Percentiles rank a stretch among this genome's conserved stretches.
Evolutionary conservation across 2,113 vertebrate genomes (phyloP).

Genomic region (Petroica traversi): DNA sequence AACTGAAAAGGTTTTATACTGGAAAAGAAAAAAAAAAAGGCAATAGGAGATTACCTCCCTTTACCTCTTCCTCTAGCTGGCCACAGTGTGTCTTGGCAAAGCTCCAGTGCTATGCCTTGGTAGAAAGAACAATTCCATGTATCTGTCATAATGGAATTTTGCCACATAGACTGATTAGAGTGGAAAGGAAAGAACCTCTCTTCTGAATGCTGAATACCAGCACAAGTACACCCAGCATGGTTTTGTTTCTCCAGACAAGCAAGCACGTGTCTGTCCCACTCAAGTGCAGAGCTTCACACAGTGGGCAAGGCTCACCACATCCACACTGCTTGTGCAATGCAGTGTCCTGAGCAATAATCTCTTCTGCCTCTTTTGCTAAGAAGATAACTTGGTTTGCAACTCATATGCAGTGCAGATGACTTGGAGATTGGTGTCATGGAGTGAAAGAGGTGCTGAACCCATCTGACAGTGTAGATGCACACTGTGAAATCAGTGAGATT

Average conservation of each 20-base stretch:
- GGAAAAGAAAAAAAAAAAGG: background rate
- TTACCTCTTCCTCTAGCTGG: background rate
- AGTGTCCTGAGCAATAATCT: background rate
- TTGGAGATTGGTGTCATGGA: background rate
- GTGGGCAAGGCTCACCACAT: too few relatives aligned
- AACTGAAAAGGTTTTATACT: background rate
- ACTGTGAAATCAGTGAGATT: background rate
- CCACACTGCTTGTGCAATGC: background rate
- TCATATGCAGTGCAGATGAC: background rate
- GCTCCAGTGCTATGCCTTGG: background rate
- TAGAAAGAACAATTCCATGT: background rate
- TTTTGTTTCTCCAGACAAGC: background rate
- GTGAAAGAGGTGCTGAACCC: background rate
- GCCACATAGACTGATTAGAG: background rate
- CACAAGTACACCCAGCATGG: background rate
- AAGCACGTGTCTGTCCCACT: background rate
- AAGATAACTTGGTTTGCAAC: background rate
- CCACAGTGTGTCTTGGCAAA: background rate
- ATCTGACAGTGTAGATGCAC: background rate
- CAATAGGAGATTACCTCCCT: background rate
- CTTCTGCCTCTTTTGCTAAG: background rate
- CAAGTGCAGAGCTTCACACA: background rate
- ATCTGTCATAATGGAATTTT: background rate
- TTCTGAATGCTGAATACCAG: background rate
- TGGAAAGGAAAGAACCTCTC: background rate